Percentiles rank a stretch among this genome's conserved stretches.
These are phyloP conservation scores for Cataglyphis altisquamis DNA, from an alignment of 2,888 invertebrate species.

Conservation along the genomic window DNA sequence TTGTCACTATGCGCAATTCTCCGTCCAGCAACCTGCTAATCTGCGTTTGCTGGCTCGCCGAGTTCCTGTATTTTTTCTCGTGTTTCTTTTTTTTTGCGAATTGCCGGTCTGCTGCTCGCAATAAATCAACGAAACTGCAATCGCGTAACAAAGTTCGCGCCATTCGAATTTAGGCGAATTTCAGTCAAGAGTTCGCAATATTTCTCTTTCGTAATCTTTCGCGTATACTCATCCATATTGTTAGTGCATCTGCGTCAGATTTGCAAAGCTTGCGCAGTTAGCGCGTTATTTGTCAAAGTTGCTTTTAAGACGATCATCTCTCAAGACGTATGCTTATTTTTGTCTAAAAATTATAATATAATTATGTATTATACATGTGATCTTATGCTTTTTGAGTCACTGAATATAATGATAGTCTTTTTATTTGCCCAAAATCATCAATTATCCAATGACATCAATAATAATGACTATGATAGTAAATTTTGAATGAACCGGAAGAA, in stretches of 20 bases:
- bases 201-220: constrained; percentile 22
- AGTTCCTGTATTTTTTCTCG: constrained; percentile 14
- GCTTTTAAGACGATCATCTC: background rate
- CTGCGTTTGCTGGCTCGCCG: constrained; percentile 39
- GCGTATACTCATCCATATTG: constrained; percentile 29
- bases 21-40: constrained; percentile 43
- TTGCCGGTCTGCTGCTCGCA: constrained; percentile 37
- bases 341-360: background rate
- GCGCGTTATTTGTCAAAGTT: background rate
- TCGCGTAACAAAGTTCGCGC: constrained; percentile 58
- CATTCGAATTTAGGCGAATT: constrained; percentile 59
- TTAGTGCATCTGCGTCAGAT: background rate
- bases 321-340: background rate
- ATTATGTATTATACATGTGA: background rate
- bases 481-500: constrained; percentile 3
- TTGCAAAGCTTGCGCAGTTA: constrained; percentile 21
- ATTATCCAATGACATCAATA: too few relatives aligned
- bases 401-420: background rate
- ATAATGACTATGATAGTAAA: too few relatives aligned
- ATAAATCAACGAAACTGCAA: constrained; percentile 57
- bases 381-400: background rate
- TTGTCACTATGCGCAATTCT: constrained; percentile 46
- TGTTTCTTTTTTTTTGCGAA: constrained; percentile 29
- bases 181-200: constrained; percentile 38
- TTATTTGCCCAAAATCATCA: background rate